These are phyloP conservation scores for Bos indicus DNA, from an alignment of 2,113 vertebrate genomes.

Conservation along the genomic window DNA sequence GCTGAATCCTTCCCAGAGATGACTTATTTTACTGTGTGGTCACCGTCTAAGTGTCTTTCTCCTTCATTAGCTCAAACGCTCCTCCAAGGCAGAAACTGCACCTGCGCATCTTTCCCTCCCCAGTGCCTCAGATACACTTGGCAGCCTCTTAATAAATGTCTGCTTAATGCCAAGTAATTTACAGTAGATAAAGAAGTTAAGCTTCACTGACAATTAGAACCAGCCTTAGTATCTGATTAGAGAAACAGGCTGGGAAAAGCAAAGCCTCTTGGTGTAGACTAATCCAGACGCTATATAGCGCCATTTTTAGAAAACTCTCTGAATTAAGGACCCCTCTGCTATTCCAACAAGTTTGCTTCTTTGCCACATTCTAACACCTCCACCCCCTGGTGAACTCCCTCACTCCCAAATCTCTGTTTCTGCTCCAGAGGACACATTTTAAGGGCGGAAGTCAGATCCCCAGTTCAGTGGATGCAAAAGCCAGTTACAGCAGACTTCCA, in stretches of 20 bases:
- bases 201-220: slow-evolving; percentile 51
- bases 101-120: neutral
- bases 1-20: neutral
- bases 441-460: neutral
- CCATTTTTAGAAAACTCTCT: neutral
- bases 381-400: neutral
- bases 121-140: neutral
- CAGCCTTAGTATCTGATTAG: neutral
- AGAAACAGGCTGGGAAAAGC: neutral
- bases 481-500: neutral
- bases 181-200: slow-evolving; percentile 38
- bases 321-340: neutral
- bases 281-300: neutral
- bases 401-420: neutral
- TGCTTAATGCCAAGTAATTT: slow-evolving; percentile 51
- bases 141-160: slow-evolving; percentile 44
- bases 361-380: neutral
- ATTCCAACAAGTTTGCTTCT: neutral
- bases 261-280: neutral
- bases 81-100: slow-evolving; percentile 44
- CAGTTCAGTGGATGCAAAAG: neutral
- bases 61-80: neutral
- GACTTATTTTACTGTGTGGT: neutral
- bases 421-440: neutral
- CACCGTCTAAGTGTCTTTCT: neutral